These are phyloP conservation scores for Drosophila paulistorum DNA, from an alignment of 1,140 invertebrate genomes.

Conservation along the genomic window DNA sequence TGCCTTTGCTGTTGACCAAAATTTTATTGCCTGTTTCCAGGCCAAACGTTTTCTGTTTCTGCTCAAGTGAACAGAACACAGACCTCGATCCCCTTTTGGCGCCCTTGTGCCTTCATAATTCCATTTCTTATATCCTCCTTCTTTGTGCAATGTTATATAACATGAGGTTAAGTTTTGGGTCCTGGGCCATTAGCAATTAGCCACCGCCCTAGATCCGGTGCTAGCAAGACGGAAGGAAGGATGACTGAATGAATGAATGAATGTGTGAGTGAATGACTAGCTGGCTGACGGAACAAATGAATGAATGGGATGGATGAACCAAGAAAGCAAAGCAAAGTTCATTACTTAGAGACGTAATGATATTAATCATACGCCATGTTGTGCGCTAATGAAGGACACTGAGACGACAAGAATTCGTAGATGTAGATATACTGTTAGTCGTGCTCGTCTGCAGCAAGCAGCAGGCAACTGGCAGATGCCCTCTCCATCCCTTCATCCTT, in stretches of 20 bases:
- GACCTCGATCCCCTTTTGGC: slow-evolving; percentile 6
- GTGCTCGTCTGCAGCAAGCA: background rate
- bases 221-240: slow-evolving; percentile 35
- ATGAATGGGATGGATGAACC: slow-evolving; percentile 10
- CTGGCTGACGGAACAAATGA: background rate
- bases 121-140: slow-evolving; percentile 10
- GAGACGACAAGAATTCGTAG: background rate
- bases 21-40: slow-evolving; percentile 79
- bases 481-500: background rate
- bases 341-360: slow-evolving; percentile 45
- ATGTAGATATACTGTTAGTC: background rate
- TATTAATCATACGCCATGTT: slow-evolving; percentile 75
- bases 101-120: slow-evolving; percentile 9
- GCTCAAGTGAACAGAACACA: slow-evolving; percentile 47
- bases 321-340: slow-evolving; percentile 36
- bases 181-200: slow-evolving; percentile 43
- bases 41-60: slow-evolving; percentile 64
- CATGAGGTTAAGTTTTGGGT: slow-evolving; percentile 13
- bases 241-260: slow-evolving; percentile 2
- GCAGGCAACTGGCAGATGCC: background rate
- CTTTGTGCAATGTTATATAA: slow-evolving; percentile 45
- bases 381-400: slow-evolving; percentile 55
- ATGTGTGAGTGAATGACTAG: background rate
- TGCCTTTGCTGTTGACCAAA: slow-evolving; percentile 72
- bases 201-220: slow-evolving; percentile 23